Evolutionary conservation across 35 echinoderm and acorn worm genomes (phyloP), one percentile per base, ranked within the genome.

Genomic region (Lytechinus pictus): DNA sequence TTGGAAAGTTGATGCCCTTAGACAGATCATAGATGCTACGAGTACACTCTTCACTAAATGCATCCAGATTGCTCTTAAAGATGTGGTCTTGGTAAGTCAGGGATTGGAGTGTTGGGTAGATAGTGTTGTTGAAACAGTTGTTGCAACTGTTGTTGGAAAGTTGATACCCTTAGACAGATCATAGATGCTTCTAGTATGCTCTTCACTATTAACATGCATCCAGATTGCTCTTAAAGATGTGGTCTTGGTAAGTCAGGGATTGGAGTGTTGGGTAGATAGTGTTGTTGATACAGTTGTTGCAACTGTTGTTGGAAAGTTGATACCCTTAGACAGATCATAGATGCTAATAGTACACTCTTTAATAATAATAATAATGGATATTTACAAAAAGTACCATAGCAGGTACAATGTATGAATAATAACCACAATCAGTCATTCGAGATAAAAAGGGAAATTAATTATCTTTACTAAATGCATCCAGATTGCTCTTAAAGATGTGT

Each of bases 61-160:
- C 10, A 97, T 99, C 90, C 96, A 98, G 71, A 98, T 97, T 92
- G 98, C 98, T 10, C 97, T 99, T 12, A 99, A 96, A 58, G 98
- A 99, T 61, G 61, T 87, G 27, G 96, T 96, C 44, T 66, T 98
- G 95, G 98, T 99, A 96, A 97, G 96, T 95, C 94, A 86, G 5
- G 33, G 33, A 44, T 52, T 5, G 92, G 66, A 13, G 9, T 10
- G 9, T 44, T 44, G n/a, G n/a, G n/a, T n/a, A n/a, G n/a, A n/a
- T n/a, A n/a, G n/a, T n/a, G 33, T 58, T 57, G 55, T 9, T 11
- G 98, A n/a, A n/a, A 11, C 55, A 9, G 55, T 57, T 2, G 2
- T 44, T 44, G 33, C 33, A 1, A 44, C 2, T 1, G 33, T 44
- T 44, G 33, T 44, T 44, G 0, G 52, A 96, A 97, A 55, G 89